Conservation (phyloP, 2,888 invertebrate species). For the Acronicta alni region DNA sequence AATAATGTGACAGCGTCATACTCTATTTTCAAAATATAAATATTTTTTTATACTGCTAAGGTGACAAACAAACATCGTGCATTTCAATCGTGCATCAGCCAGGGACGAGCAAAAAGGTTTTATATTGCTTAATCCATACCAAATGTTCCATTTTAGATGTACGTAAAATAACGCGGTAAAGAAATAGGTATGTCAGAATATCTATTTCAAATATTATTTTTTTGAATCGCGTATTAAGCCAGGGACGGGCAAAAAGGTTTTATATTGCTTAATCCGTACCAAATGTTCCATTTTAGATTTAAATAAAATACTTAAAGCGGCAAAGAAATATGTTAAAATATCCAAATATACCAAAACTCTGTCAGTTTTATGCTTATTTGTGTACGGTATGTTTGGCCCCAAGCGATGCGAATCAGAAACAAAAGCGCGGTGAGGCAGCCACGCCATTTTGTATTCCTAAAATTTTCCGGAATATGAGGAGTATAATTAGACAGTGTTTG, state of each 20-base stretch:
- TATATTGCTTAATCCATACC: no score
- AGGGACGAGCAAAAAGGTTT: no score
- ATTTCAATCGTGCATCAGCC: not conserved
- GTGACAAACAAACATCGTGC: no score
- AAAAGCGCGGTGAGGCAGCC: slow-evolving; percentile 20
- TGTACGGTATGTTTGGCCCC: slow-evolving; percentile 27
- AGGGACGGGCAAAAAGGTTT: no score
- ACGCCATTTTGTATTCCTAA: slow-evolving; percentile 28
- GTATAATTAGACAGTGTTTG: slow-evolving; percentile 30
- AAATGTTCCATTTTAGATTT: slow-evolving; percentile 8
- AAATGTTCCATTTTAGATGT: slow-evolving; percentile 8
- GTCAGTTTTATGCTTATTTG: slow-evolving; percentile 9
- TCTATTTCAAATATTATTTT: slow-evolving; percentile 17
- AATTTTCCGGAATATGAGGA: slow-evolving; percentile 18
- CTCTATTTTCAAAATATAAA: no score
- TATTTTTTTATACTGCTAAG: no score
- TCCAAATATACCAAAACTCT: slow-evolving; percentile 14
- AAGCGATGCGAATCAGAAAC: slow-evolving; percentile 43
- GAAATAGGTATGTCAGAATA: slow-evolving; percentile 9
- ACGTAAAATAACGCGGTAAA: slow-evolving; percentile 4
- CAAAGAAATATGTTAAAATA: slow-evolving; percentile 7
- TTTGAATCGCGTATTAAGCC: not conserved
- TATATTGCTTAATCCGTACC: no score
- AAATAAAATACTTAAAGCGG: slow-evolving; percentile 8
- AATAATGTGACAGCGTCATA: no score